Conservation (phyloP, 2,113 vertebrate genomes). For the Geococcyx californianus region DNA sequence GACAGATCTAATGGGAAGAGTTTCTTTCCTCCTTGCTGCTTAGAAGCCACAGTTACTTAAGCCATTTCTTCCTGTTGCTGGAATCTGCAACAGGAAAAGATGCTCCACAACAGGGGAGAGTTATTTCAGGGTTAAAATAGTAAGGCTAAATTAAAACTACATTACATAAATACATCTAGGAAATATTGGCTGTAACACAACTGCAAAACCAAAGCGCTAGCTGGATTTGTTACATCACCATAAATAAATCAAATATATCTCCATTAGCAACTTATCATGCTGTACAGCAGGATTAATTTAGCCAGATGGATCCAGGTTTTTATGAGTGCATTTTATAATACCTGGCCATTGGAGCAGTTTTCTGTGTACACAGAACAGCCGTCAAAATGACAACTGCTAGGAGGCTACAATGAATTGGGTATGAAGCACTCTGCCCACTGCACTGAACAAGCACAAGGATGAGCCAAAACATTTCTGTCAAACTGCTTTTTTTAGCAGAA, state of each 20-base stretch:
- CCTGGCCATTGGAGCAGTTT: background rate
- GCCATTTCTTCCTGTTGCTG: background rate
- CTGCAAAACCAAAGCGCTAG: background rate
- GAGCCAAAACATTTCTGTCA: background rate
- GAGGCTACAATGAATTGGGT: background rate
- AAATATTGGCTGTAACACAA: background rate
- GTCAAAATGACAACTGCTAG: background rate
- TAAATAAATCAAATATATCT: background rate
- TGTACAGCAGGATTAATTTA: background rate
- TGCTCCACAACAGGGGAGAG: background rate
- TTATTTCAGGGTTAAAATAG: background rate
- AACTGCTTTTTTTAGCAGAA: background rate
- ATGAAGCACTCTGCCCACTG: background rate
- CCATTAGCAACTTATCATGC: background rate
- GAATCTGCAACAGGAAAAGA: background rate
- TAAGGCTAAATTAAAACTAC: background rate
- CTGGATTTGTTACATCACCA: background rate
- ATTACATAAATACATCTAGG: background rate
- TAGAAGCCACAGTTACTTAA: background rate
- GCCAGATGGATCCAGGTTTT: background rate
- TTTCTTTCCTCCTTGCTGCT: background rate
- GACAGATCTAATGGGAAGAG: fast-evolving
- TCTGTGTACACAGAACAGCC: background rate
- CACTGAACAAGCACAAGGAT: fast-evolving
- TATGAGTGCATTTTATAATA: background rate